Evolutionary conservation across 2,888 invertebrate species (phyloP), one percentile per base, ranked within the genome.

Genomic region (Acanthosepion lycidas): DNA sequence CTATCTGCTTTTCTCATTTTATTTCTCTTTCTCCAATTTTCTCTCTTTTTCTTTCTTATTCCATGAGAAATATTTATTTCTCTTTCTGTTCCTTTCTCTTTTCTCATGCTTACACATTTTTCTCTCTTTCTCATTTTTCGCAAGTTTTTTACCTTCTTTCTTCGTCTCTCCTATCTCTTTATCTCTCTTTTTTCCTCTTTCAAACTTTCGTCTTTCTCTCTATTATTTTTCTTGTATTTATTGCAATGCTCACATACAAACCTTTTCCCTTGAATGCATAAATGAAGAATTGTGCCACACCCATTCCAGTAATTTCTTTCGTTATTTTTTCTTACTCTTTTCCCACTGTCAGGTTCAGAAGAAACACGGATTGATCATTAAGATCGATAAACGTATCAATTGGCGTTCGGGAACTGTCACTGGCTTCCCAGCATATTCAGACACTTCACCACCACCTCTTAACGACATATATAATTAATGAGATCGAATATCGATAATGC

Each of bases 111-210:
- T 26, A 6, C 28, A 6, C 28, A 4, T 28, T 28, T 28, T 28
- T 8, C 28, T 64, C 6, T 64, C 12, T 28, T 8, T 6, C 8
- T 12, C n/a, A 0, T n/a, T 12, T n/a, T 9, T 78, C 12, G 8
- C 6, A 12, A 0, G 6, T 9, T 78, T 78, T 78, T 9, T n/a
- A 0, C 9, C 28, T 1, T n/a, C 8, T 6, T 15, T 0, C n/a
- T n/a, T n/a, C 4, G 8, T 0, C 12, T 64, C 26, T 28, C 2
- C 12, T 28, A 26, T 64, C 64, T 28, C 3, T 64, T 64, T 9
- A 6, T 28, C 6, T 28, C 26, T 28, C 4, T 18, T 28, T 18
- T 28, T 28, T 5, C 6, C 6, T 28, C 64, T 64, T 6, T 9
- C 64, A 28, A 6, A 5, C 64, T 42, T 42, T 42, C 42, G 42